Percentiles rank a stretch among this genome's conserved stretches.
Conservation (phyloP, 92 coral and sea anemone genomes). For the Anthopleura xanthogrammica region DNA sequence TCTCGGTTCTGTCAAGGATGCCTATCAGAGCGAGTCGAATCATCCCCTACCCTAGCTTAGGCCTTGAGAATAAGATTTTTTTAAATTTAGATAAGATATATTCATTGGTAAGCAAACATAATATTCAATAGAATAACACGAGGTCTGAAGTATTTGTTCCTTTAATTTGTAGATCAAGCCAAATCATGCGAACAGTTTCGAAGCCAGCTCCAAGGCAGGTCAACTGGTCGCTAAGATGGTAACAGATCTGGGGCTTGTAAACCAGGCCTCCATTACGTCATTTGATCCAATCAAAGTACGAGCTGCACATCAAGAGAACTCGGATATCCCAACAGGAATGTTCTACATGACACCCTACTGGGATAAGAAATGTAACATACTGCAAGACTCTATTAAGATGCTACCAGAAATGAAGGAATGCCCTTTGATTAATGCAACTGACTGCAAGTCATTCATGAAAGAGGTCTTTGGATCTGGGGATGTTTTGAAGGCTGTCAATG, state of each 20-base stretch:
- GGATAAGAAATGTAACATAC: constrained; percentile 37
- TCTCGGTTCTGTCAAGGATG: no score
- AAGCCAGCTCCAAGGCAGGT: constrained; percentile 62
- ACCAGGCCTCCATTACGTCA: constrained; percentile 60
- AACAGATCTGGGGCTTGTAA: constrained; percentile 35
- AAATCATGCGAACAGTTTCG: constrained; percentile 40
- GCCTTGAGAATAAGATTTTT: no score
- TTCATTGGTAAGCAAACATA: no score
- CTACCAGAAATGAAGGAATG: constrained; percentile 58
- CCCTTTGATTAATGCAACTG: constrained; percentile 24
- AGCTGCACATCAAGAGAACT: constrained; percentile 53
- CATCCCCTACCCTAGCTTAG: no score
- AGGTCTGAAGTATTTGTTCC: no score
- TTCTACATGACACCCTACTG: constrained; percentile 54
- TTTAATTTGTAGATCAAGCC: constrained; percentile 55
- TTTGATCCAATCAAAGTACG: constrained; percentile 69
- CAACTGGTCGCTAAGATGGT: constrained; percentile 67
- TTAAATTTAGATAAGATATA: no score
- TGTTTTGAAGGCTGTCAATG: constrained; percentile 54
- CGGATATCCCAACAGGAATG: constrained; percentile 44
- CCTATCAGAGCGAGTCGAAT: no score
- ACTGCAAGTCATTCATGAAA: constrained; percentile 47
- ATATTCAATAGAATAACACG: no score
- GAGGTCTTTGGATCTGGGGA: constrained; percentile 55
- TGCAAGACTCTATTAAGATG: constrained; percentile 21